Percentiles rank a stretch among this genome's conserved stretches.
These are phyloP conservation scores for Teleiodes luculella DNA, from an alignment of 2,888 invertebrate genomes.

Conservation along the genomic window DNA sequence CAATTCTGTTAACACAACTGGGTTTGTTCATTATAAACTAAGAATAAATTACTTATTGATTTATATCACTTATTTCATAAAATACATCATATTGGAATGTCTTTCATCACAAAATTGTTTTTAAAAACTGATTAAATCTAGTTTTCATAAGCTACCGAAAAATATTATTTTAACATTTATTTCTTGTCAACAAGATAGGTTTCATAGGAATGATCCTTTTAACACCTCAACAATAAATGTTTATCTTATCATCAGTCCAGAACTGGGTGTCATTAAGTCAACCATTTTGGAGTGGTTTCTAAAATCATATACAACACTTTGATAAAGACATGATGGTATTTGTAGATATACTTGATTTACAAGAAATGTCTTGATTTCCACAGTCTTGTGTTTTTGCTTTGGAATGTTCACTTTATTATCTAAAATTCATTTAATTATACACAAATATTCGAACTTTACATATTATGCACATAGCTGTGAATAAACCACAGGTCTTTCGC, in stretches of 20 bases:
- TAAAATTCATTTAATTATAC: neutral
- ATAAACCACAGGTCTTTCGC: neutral
- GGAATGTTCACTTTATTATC: constrained; percentile 5
- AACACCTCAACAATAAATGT: neutral
- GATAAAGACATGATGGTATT: neutral
- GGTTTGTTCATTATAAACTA: constrained; percentile 18
- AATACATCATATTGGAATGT: constrained; percentile 40
- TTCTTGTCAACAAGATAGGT: neutral
- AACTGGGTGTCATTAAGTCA: neutral
- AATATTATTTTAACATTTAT: neutral
- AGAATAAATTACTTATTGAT: constrained; percentile 25
- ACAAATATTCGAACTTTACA: constrained; percentile 9
- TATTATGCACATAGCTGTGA: neutral
- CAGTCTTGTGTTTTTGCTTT: constrained; percentile 4
- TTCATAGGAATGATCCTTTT: neutral
- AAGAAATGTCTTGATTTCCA: neutral
- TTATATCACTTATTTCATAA: constrained; percentile 16
- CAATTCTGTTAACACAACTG: constrained; percentile 4
- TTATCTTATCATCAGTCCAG: constrained; percentile 1
- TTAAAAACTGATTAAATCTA: constrained; percentile 6
- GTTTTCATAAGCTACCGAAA: constrained; percentile 1
- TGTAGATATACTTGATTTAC: too few relatives aligned
- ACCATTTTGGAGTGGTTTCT: neutral
- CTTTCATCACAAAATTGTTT: constrained; percentile 39
- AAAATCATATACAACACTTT: neutral